phyloP scores from a whole-genome alignment of 2,888 invertebrate species.

The Liodrosophila aerea region DNA sequence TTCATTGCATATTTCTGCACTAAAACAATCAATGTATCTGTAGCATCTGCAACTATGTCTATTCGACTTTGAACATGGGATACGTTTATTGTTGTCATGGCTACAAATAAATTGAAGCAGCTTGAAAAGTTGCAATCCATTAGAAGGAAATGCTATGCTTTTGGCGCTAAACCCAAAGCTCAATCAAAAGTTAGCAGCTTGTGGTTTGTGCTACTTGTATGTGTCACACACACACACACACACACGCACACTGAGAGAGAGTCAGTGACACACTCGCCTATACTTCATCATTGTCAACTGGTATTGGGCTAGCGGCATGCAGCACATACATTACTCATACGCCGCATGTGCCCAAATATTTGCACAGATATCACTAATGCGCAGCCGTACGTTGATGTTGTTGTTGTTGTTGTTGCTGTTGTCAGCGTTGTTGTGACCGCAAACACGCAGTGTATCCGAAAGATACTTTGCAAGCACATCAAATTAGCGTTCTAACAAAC shows the following conservation, averaged over 20 bases:
- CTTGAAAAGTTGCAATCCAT: too few relatives aligned
- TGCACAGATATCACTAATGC: slow-evolving; percentile 49
- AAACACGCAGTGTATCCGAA: slow-evolving; percentile 29
- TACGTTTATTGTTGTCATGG: too few relatives aligned
- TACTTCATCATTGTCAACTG: slow-evolving; percentile 46
- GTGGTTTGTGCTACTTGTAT: too few relatives aligned
- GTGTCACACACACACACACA: background rate
- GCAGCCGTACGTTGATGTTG: slow-evolving; percentile 19
- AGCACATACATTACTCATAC: slow-evolving; percentile 57
- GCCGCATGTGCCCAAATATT: slow-evolving; percentile 62
- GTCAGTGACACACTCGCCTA: background rate
- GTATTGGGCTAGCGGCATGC: slow-evolving; percentile 4
- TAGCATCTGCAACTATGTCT: too few relatives aligned
- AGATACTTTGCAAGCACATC: slow-evolving; percentile 51
- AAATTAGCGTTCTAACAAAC: slow-evolving; percentile 51
- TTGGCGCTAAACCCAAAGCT: too few relatives aligned
- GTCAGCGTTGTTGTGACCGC: slow-evolving; percentile 29
- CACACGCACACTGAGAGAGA: too few relatives aligned
- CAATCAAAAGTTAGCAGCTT: too few relatives aligned
- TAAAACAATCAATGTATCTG: too few relatives aligned
- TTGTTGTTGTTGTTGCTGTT: background rate
- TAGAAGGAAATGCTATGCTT: too few relatives aligned
- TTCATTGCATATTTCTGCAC: too few relatives aligned
- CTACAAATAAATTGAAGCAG: too few relatives aligned
- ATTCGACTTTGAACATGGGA: too few relatives aligned